These are phyloP conservation scores for Pempheris klunzingeri DNA, from an alignment of 2,797 vertebrate genomes.

Conservation along the genomic window DNA sequence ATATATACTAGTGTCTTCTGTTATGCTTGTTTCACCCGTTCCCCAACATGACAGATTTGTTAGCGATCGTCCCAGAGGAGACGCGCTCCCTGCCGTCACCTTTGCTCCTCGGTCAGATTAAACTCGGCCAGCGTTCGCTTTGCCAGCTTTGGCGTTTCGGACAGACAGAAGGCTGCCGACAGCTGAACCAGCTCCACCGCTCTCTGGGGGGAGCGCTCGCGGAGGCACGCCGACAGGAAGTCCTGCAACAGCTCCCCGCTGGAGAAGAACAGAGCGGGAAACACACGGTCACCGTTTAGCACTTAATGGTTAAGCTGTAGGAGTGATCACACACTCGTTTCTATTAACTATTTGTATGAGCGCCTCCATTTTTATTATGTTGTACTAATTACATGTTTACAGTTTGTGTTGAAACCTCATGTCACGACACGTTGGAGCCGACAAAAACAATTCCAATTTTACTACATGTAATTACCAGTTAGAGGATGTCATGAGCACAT, in stretches of 20 bases:
- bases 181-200: slow-evolving; percentile 90
- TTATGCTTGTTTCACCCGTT: background rate
- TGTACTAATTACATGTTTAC: background rate
- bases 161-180: slow-evolving; percentile 87
- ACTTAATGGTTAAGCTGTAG: background rate
- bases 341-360: background rate
- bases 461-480: background rate
- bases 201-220: slow-evolving; percentile 59
- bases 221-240: slow-evolving; percentile 84
- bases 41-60: background rate
- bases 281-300: background rate
- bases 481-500: background rate
- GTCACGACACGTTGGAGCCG: background rate
- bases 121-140: slow-evolving; percentile 83
- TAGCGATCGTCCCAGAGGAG: background rate
- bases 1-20: background rate
- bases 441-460: background rate
- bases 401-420: background rate
- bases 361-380: background rate
- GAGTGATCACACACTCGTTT: background rate
- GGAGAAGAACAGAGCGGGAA: slow-evolving; percentile 33
- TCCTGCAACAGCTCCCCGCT: slow-evolving; percentile 86
- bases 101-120: slow-evolving; percentile 87
- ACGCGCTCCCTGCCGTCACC: slow-evolving; percentile 75
- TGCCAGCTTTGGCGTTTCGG: slow-evolving; percentile 79